Percentiles rank a stretch among this genome's conserved stretches.
These are phyloP conservation scores for Dasysyrphus tricinctus DNA, from an alignment of 2,888 invertebrate genomes.

Conservation along the genomic window DNA sequence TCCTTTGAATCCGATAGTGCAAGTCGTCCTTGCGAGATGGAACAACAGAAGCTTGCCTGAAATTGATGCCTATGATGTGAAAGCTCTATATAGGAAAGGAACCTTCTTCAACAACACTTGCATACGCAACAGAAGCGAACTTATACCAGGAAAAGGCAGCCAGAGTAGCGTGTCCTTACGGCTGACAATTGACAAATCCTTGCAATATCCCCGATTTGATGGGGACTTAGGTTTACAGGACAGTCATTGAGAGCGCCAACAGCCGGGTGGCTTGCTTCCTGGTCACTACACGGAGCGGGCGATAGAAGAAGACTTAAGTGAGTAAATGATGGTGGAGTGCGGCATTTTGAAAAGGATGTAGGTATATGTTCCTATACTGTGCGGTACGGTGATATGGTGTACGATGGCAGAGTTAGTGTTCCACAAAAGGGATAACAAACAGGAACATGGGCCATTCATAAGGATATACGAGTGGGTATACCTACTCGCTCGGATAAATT, in stretches of 20 bases:
- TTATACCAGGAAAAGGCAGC: slow-evolving; percentile 4
- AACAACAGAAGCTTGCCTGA: slow-evolving; percentile 47
- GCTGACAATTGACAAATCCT: slow-evolving; percentile 75
- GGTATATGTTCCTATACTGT: slow-evolving; percentile 11
- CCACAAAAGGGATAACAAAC: slow-evolving; percentile 76
- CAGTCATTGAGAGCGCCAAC: slow-evolving; percentile 75
- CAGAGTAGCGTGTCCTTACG: slow-evolving; percentile 66
- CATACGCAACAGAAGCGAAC: slow-evolving; percentile 31
- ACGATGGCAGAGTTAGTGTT: slow-evolving; percentile 75
- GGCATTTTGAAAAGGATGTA: slow-evolving; percentile 37
- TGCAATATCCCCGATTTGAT: slow-evolving; percentile 75
- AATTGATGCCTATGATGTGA: slow-evolving; percentile 40
- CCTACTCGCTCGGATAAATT: slow-evolving; percentile 59
- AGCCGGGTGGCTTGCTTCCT: slow-evolving; percentile 74
- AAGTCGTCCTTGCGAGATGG: slow-evolving; percentile 59
- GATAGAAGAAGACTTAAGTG: slow-evolving; percentile 52
- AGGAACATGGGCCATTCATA: slow-evolving; percentile 75
- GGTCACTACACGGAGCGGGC: slow-evolving; percentile 40
- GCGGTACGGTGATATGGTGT: slow-evolving; percentile 54
- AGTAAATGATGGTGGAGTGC: slow-evolving; percentile 30
- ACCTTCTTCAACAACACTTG: not conserved
- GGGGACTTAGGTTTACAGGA: slow-evolving; percentile 75
- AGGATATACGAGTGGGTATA: slow-evolving; percentile 67
- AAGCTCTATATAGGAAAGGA: slow-evolving; percentile 30
- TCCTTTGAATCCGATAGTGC: slow-evolving; percentile 56